A percentile compares a stretch with the other conserved stretches of the same genome.
phyloP scores from a whole-genome alignment of 2,797 vertebrate species.

The Ataeniobius toweri region DNA sequence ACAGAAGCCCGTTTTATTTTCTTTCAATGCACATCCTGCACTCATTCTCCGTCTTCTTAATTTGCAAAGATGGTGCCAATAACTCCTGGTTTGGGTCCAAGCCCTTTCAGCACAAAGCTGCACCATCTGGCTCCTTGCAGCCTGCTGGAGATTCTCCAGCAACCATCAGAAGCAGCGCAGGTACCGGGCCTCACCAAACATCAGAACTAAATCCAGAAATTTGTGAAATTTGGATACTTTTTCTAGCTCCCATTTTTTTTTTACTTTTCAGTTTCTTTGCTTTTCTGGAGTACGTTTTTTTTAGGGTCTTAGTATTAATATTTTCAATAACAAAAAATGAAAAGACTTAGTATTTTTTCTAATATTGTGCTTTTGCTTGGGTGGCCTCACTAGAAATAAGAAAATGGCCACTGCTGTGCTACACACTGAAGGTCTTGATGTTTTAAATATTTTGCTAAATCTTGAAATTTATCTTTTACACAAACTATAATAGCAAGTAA shows the following conservation, averaged over 20 bases:
- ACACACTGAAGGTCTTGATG: background rate
- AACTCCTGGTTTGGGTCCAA: conserved; percentile 68
- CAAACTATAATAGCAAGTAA: no score
- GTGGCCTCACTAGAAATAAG: background rate
- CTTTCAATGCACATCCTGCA: background rate
- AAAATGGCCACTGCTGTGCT: no score
- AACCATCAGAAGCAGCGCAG: conserved; percentile 56
- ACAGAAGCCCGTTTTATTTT: background rate
- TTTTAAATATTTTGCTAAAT: background rate
- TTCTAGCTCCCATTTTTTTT: no score
- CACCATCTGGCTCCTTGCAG: conserved; percentile 38
- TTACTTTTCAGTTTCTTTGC: background rate
- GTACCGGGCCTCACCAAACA: conserved; percentile 25
- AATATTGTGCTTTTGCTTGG: background rate
- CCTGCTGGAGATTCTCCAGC: conserved; percentile 34
- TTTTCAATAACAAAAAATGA: background rate
- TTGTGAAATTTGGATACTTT: no score
- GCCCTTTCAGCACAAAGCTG: conserved; percentile 49
- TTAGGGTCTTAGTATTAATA: background rate
- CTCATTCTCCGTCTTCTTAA: conserved; percentile 17
- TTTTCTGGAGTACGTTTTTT: background rate
- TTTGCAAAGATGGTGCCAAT: conserved; percentile 65
- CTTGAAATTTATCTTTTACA: no score
- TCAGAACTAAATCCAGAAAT: background rate
- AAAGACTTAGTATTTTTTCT: background rate